Evolutionary conservation across 2,113 vertebrate genomes (phyloP), one percentile per base, ranked within the genome.

Genomic region (Anser cygnoides): DNA sequence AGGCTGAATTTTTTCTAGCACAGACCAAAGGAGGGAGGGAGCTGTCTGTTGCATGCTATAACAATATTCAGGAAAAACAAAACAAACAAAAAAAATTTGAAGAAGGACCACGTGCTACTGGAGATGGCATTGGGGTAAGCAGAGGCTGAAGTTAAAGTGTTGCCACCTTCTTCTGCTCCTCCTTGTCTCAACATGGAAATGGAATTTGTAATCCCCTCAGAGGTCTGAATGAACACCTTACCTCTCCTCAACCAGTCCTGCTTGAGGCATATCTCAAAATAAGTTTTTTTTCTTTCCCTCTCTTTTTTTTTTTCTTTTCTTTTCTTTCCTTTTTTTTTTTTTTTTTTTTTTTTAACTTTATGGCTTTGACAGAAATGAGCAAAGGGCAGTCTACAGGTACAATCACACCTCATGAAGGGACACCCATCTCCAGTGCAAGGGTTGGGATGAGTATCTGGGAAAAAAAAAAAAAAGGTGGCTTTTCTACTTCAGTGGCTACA

Each of bases 171-270:
- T 86, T 7, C 33, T 83, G 6, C 9, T 87, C 16, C 39, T 37
- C 44, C 29, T 52, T 80, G 29, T 35, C 33, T 33, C 26, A 39
- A 3, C 2, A 1, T 1, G 39, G 50, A 70, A 73, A 1, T 1
- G 39, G 50, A 74, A 73, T 11, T 2, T 46, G 0, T 22, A 65
- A 2, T 8, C 17, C 41, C 33, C 29, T 85, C 14, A 6, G 3
- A 33, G 33, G 10, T 77, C 10, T 70, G 11, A 26, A 70, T 29
- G 15, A 68, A 54, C 14, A 50, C 6, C 6, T 92, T 35, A 17
- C 8, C 9, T 23, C 13, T 44, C 46, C 76, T 57, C 72, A 73
- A 49, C 18, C 33, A 52, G 4, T 29, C 14, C 28, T 55, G 35
- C 9, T 15, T 31, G 50, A 76, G 68, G 35, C 6, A 7, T 18